These are phyloP conservation scores for Aspidiotus rigidus DNA, from an alignment of 2,888 invertebrate genomes.

Conservation along the genomic window DNA sequence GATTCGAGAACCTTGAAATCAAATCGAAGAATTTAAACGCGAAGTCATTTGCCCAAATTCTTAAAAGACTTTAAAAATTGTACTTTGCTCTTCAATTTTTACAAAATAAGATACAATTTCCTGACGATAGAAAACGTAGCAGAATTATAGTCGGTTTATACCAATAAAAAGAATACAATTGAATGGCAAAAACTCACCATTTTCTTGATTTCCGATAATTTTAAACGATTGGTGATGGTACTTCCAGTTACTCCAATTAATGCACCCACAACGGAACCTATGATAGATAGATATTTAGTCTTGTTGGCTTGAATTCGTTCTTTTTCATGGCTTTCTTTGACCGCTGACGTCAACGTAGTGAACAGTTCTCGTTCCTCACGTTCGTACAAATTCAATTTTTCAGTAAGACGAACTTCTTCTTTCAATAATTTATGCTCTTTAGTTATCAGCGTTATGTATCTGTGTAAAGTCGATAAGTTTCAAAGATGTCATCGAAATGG, in stretches of 20 bases:
- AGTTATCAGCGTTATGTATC: conserved; percentile 46
- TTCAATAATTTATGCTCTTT: conserved; percentile 53
- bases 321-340: conserved; percentile 72
- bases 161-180: too few relatives aligned
- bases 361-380: conserved; percentile 66
- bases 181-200: conserved; percentile 44
- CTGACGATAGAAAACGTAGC: too few relatives aligned
- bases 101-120: too few relatives aligned
- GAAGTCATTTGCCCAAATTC: too few relatives aligned
- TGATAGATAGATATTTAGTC: conserved; percentile 75
- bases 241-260: conserved; percentile 57
- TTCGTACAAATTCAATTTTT: conserved; percentile 57
- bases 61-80: too few relatives aligned
- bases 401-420: conserved; percentile 46
- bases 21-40: too few relatives aligned
- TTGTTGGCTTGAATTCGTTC: conserved; percentile 71
- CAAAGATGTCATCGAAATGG: conserved; percentile 27
- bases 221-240: conserved; percentile 55
- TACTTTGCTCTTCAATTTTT: too few relatives aligned
- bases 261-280: conserved; percentile 60
- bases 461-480: conserved; percentile 39
- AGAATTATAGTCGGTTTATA: too few relatives aligned
- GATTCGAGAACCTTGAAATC: too few relatives aligned
- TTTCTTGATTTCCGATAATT: conserved; percentile 55
- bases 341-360: conserved; percentile 57